Percentiles rank a stretch among this genome's conserved stretches.
These are phyloP conservation scores for Pelecanus crispus DNA, from an alignment of 2,113 vertebrate species.

Conservation along the genomic window DNA sequence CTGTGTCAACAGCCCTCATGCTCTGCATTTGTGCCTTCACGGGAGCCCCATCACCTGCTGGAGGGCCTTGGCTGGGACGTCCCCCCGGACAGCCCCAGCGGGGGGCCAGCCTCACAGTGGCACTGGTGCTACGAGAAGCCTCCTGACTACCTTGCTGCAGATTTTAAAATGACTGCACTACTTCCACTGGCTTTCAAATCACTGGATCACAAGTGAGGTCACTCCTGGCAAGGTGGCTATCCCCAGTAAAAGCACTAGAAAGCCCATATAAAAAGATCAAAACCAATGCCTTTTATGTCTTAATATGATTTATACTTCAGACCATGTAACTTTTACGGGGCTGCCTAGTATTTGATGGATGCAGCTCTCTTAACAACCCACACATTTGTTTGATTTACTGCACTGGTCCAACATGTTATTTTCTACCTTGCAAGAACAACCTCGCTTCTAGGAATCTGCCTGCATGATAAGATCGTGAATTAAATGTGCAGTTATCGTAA, in stretches of 20 bases:
- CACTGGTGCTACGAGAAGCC: accelerated
- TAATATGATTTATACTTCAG: slow-evolving; percentile 30
- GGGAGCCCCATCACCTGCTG: accelerated
- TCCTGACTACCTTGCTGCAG: neutral
- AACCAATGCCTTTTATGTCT: slow-evolving; percentile 32
- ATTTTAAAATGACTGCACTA: neutral
- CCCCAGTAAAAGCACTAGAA: slow-evolving; percentile 21
- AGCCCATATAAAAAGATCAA: slow-evolving; percentile 12
- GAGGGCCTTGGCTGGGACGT: neutral
- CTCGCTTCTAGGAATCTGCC: slow-evolving; percentile 15
- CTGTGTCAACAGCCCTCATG: accelerated
- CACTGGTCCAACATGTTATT: neutral
- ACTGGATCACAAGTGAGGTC: slow-evolving; percentile 13
- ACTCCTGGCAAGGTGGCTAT: slow-evolving; percentile 3
- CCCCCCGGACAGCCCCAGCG: accelerated
- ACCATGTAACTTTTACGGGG: slow-evolving; percentile 33
- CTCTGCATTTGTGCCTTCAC: neutral
- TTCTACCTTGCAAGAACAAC: slow-evolving; percentile 30
- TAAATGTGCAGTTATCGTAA: slow-evolving; percentile 44
- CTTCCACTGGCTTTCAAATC: neutral
- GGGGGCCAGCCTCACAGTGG: neutral
- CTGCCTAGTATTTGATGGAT: slow-evolving; percentile 34
- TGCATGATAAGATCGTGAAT: slow-evolving; percentile 19
- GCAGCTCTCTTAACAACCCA: slow-evolving; percentile 23
- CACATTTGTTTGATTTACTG: slow-evolving; percentile 48